phyloP scores from a whole-genome alignment of 2,888 invertebrate species.

The Mellilla xanthometata region DNA sequence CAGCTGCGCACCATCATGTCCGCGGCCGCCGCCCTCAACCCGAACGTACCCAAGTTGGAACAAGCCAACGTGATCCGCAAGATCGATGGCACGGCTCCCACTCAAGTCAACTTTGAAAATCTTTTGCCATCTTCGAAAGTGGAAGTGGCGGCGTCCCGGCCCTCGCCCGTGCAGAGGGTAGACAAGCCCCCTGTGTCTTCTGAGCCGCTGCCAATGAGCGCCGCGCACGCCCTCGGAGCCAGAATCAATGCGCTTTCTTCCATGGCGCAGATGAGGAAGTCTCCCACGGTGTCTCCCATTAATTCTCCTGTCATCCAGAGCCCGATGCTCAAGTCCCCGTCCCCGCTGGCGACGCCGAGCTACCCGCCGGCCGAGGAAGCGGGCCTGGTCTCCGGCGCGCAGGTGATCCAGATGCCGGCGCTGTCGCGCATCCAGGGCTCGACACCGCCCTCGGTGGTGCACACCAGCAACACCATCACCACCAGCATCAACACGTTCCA shows the following conservation, averaged over 20 bases:
- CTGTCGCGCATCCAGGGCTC: constrained; percentile 71
- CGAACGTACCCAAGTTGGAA: constrained; percentile 74
- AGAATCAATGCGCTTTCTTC: constrained; percentile 66
- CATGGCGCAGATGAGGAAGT: constrained; percentile 67
- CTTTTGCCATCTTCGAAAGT: constrained; percentile 77
- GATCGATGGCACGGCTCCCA: constrained; percentile 64
- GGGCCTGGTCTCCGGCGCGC: constrained; percentile 57
- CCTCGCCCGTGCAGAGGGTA: constrained; percentile 63
- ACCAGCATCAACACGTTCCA: constrained; percentile 64
- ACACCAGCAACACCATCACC: constrained; percentile 63
- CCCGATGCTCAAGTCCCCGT: constrained; percentile 69
- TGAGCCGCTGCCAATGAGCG: constrained; percentile 64
- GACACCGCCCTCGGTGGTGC: constrained; percentile 57
- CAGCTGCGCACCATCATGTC: constrained; percentile 86
- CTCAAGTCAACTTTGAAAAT: constrained; percentile 78
- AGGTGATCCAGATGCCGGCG: constrained; percentile 78
- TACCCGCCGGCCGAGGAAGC: constrained; percentile 56
- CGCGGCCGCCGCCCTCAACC: constrained; percentile 84
- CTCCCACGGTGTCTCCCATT: constrained; percentile 72
- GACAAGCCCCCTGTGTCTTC: constrained; percentile 58
- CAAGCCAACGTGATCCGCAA: constrained; percentile 77
- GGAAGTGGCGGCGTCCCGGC: constrained; percentile 64
- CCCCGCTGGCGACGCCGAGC: constrained; percentile 54
- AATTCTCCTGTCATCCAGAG: constrained; percentile 68
- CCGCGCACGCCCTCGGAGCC: constrained; percentile 64